A percentile compares a stretch with the other conserved stretches of the same genome.
Conservation (phyloP, 2,888 invertebrate species). For the Thelaira solivaga region DNA sequence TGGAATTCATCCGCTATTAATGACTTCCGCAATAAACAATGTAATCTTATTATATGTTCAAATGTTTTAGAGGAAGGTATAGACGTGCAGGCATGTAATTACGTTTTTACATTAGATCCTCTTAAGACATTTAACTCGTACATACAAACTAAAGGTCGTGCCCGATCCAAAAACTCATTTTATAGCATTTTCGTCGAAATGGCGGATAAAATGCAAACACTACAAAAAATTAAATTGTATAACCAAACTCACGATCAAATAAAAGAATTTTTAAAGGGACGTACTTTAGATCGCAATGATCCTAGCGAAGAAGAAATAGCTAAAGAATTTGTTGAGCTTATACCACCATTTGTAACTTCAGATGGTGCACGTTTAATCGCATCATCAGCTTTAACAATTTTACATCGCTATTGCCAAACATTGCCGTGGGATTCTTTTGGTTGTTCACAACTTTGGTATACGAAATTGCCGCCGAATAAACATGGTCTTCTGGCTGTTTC, state of each 20-base stretch:
- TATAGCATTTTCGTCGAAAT: constrained; percentile 80
- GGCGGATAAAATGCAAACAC: constrained; percentile 69
- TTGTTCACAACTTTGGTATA: constrained; percentile 77
- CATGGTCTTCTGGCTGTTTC: constrained; percentile 69
- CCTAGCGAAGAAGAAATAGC: constrained; percentile 79
- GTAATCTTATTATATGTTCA: constrained; percentile 85
- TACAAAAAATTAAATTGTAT: constrained; percentile 77
- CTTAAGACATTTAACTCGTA: constrained; percentile 87
- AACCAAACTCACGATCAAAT: constrained; percentile 79
- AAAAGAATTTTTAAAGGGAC: constrained; percentile 80
- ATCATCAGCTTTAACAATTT: constrained; percentile 74
- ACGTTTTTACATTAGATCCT: constrained; percentile 86
- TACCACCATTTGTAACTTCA: constrained; percentile 67
- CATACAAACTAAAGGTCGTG: constrained; percentile 92
- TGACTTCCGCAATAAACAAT: constrained; percentile 80
- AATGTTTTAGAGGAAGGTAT: constrained; percentile 94
- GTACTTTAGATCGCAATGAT: constrained; percentile 78
- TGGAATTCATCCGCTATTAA: constrained; percentile 74
- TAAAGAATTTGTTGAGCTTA: constrained; percentile 78
- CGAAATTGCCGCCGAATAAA: constrained; percentile 66
- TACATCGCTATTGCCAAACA: constrained; percentile 88
- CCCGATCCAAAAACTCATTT: constrained; percentile 81
- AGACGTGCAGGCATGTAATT: constrained; percentile 88
- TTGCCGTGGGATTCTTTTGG: constrained; percentile 90
- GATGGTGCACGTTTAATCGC: constrained; percentile 69